Percentiles rank a stretch among this genome's conserved stretches.
Conservation (phyloP, 2,797 vertebrate genomes). For the Acanthurus lineatus region DNA sequence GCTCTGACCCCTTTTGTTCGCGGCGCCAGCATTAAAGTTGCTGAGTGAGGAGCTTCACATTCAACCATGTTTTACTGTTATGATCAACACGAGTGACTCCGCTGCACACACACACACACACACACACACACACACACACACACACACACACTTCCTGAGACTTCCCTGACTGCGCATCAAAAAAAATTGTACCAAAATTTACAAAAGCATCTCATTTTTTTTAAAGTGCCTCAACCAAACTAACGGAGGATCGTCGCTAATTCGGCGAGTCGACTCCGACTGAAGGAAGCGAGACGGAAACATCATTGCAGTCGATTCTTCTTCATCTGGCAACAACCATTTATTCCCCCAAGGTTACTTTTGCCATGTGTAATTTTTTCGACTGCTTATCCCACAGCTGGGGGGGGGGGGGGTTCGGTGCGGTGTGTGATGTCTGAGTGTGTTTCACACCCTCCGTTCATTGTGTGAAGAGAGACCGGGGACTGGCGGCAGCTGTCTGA, state of each 20-base stretch:
- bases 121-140: slow-evolving; percentile 17
- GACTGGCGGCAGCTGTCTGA: slow-evolving; percentile 61
- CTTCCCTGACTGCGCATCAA: neutral
- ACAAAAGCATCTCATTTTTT: neutral
- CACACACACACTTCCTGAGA: slow-evolving; percentile 15
- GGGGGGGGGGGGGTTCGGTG: slow-evolving; percentile 49
- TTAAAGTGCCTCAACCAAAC: neutral
- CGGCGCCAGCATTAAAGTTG: slow-evolving; percentile 79
- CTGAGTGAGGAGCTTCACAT: slow-evolving; percentile 79
- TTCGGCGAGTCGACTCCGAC: slow-evolving; percentile 17
- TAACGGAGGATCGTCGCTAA: slow-evolving; percentile 2
- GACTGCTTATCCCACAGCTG: slow-evolving; percentile 58
- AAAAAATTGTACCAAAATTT: neutral
- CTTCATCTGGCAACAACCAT: slow-evolving; percentile 51
- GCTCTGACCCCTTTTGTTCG: slow-evolving; percentile 76
- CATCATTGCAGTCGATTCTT: slow-evolving; percentile 50
- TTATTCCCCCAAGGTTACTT: slow-evolving; percentile 49
- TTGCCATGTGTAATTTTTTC: slow-evolving; percentile 50
- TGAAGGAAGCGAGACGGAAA: slow-evolving; percentile 40
- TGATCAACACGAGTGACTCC: slow-evolving; percentile 70
- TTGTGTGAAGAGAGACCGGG: slow-evolving; percentile 53
- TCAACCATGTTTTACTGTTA: slow-evolving; percentile 74
- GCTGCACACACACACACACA: slow-evolving; percentile 25
- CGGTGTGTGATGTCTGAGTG: slow-evolving; percentile 46
- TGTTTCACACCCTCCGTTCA: slow-evolving; percentile 46